These are phyloP conservation scores for Masnerella sp. DNA, from an alignment of 2,888 invertebrate genomes.

Conservation along the genomic window DNA sequence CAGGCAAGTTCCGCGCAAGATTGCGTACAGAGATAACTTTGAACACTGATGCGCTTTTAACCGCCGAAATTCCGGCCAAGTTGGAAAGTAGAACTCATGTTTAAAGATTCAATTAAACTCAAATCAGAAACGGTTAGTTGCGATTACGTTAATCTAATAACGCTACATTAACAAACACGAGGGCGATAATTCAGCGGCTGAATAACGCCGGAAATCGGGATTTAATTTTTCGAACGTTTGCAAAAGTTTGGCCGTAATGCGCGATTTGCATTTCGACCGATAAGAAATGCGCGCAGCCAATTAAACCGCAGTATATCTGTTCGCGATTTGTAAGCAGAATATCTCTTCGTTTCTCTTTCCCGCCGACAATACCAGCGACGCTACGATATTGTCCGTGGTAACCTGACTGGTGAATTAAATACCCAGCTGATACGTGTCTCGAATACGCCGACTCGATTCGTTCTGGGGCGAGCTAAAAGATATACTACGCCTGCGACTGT, in stretches of 20 bases:
- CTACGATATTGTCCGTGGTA: slow-evolving; percentile 54
- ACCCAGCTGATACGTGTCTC: slow-evolving; percentile 58
- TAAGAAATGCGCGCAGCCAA: slow-evolving; percentile 25
- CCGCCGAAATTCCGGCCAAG: slow-evolving; percentile 19
- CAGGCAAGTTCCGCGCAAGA: slow-evolving; percentile 24
- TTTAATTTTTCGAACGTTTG: background rate
- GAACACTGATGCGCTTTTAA: slow-evolving; percentile 40
- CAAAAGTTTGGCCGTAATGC: background rate
- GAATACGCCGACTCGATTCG: slow-evolving; percentile 63
- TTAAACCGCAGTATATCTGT: slow-evolving; percentile 40
- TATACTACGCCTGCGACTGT: slow-evolving; percentile 36
- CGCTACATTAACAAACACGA: too few species aligned
- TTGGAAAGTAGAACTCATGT: slow-evolving; percentile 19
- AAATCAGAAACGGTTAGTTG: slow-evolving; percentile 24
- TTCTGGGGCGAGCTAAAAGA: slow-evolving; percentile 50
- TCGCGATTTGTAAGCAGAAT: slow-evolving; percentile 46
- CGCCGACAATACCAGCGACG: slow-evolving; percentile 26
- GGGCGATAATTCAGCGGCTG: too few species aligned
- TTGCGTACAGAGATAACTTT: slow-evolving; percentile 33
- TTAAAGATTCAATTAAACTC: slow-evolving; percentile 39
- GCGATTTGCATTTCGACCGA: slow-evolving; percentile 27
- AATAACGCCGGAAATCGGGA: too few species aligned
- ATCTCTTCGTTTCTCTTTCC: slow-evolving; percentile 39
- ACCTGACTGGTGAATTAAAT: slow-evolving; percentile 61
- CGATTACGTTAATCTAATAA: slow-evolving; percentile 22